A percentile compares a stretch with the other conserved stretches of the same genome.
These are phyloP conservation scores for Pampusana beccarii DNA, from an alignment of 2,113 vertebrate species.

Conservation along the genomic window DNA sequence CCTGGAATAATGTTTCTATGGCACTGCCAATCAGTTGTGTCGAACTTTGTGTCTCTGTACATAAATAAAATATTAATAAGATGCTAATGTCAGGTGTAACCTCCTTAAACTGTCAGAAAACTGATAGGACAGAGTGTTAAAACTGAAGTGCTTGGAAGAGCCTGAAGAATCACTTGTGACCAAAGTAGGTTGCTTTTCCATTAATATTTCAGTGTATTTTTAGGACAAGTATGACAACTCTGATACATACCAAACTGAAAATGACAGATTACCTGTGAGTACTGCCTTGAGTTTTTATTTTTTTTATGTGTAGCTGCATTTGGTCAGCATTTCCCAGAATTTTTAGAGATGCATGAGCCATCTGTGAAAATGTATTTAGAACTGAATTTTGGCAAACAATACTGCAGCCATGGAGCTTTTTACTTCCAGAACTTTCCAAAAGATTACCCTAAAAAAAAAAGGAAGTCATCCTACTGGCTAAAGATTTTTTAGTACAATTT, in stretches of 20 bases:
- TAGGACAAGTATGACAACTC: background rate
- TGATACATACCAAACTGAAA: conserved; percentile 4
- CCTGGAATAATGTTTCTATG: background rate
- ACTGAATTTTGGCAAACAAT: background rate
- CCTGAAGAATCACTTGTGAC: background rate
- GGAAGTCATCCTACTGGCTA: background rate
- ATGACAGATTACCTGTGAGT: background rate
- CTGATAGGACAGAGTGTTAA: background rate
- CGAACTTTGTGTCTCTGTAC: background rate
- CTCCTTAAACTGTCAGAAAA: background rate
- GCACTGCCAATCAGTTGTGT: background rate
- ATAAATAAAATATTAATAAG: background rate
- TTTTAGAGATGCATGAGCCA: background rate
- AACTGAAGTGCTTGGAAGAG: background rate
- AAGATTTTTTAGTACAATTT: background rate
- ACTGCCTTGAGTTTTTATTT: background rate
- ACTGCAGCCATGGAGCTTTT: background rate
- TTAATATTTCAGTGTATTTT: conserved; percentile 5
- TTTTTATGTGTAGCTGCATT: background rate
- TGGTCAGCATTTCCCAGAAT: background rate
- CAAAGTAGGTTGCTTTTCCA: background rate
- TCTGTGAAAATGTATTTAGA: background rate
- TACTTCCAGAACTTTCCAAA: background rate
- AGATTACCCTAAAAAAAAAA: background rate
- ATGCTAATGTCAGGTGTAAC: background rate